Evolutionary conservation across 2,888 invertebrate species (phyloP).

Genomic region (Lochmaea capreae): DNA sequence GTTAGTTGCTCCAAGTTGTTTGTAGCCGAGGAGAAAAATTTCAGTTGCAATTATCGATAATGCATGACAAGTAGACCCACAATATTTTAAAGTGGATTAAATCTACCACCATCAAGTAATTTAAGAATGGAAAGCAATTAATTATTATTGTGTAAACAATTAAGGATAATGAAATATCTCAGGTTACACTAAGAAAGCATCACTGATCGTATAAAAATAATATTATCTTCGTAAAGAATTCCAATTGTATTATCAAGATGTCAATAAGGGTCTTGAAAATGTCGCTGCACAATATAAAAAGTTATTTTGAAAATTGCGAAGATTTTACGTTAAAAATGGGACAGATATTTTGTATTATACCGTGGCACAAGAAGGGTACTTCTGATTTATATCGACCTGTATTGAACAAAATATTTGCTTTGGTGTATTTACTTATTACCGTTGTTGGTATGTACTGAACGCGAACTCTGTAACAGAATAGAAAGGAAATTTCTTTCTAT

Average conservation of each 20-base stretch:
- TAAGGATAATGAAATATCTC: background rate
- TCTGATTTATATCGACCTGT: background rate
- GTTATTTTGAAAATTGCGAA: background rate
- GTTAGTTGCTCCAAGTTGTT: too few species aligned
- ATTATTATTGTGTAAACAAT: background rate
- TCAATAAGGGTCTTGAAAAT: background rate
- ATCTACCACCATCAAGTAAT: too few species aligned
- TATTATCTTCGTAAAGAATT: background rate
- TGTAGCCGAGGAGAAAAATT: too few species aligned
- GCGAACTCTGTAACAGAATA: too few species aligned
- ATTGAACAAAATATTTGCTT: constrained; percentile 2
- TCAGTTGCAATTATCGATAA: too few species aligned
- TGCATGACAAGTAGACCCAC: too few species aligned
- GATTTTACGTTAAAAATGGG: background rate
- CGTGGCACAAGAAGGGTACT: background rate
- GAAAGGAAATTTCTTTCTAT: too few species aligned
- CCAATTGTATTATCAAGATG: background rate
- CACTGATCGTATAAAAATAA: background rate
- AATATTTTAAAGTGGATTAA: too few species aligned
- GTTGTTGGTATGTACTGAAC: constrained; percentile 1
- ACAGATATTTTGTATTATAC: constrained; percentile 10
- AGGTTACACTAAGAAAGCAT: background rate
- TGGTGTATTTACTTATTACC: background rate
- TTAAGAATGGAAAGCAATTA: too few species aligned
- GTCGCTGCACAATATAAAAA: background rate